Percentiles rank a stretch among this genome's conserved stretches.
Conservation (phyloP, 1,140 invertebrate genomes). For the Muscidifurax raptorellus region DNA sequence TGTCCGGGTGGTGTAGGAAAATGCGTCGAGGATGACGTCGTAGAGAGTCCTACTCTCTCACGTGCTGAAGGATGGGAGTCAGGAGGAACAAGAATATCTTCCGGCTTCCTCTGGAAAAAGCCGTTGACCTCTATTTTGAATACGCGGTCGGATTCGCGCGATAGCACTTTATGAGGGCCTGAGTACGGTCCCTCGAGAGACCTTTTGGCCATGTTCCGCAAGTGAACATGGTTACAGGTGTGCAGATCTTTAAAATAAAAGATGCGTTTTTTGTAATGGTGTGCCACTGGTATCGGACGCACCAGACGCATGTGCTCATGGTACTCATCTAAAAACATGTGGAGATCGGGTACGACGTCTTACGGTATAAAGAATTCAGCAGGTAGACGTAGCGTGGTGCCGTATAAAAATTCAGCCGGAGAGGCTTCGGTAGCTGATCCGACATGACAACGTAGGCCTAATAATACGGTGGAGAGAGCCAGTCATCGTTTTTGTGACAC, state of each 20-base stretch:
- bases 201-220: constrained; percentile 8
- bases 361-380: background rate
- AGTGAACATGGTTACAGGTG: constrained; percentile 6
- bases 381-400: background rate
- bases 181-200: constrained; percentile 28
- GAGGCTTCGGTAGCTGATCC: background rate
- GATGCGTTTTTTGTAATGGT: background rate
- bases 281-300: background rate
- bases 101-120: no score
- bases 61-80: no score
- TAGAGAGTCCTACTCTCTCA: no score
- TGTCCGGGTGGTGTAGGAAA: no score
- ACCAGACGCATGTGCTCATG: background rate
- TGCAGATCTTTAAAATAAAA: background rate
- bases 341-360: background rate
- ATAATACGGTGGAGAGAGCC: background rate
- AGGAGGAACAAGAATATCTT: no score
- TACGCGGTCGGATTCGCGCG: no score
- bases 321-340: background rate
- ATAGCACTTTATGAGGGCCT: constrained; percentile 22
- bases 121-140: no score
- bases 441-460: background rate
- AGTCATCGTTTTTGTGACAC: background rate
- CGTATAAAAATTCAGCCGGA: background rate
- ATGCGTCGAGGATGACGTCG: no score